These are phyloP conservation scores for Poecilia gillii DNA, from an alignment of 2,797 vertebrate genomes.

Conservation along the genomic window DNA sequence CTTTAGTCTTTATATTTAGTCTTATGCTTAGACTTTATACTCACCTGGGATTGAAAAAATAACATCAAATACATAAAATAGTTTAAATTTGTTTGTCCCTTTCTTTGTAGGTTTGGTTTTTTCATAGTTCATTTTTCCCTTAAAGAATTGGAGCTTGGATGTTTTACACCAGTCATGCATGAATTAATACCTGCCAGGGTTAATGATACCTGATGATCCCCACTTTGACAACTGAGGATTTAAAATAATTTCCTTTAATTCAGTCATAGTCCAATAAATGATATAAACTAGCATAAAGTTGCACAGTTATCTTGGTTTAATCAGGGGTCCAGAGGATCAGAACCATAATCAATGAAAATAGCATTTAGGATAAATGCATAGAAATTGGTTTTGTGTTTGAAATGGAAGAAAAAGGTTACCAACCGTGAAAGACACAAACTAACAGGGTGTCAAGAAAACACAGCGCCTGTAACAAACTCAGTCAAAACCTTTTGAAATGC, in stretches of 20 bases:
- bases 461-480: slow-evolving; percentile 74
- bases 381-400: not conserved
- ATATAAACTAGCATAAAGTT: not conserved
- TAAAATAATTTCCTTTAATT: not conserved
- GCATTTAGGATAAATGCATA: not conserved
- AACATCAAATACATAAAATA: slow-evolving; percentile 44
- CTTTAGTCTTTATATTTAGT: slow-evolving; percentile 75
- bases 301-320: not conserved
- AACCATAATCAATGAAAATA: not conserved
- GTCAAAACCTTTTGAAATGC: slow-evolving; percentile 83
- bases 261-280: not conserved
- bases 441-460: not conserved
- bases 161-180: not conserved
- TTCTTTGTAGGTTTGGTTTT: not conserved
- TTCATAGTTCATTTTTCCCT: not conserved
- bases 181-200: not conserved
- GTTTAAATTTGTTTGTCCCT: slow-evolving; percentile 51
- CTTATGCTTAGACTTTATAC: too few species aligned
- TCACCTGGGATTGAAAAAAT: slow-evolving; percentile 35
- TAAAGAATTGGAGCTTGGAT: not conserved
- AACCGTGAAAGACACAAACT: not conserved
- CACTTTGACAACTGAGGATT: not conserved
- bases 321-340: not conserved
- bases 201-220: not conserved
- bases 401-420: not conserved